A percentile compares a stretch with the other conserved stretches of the same genome.
Conservation (phyloP, 2,888 invertebrate genomes). For the Helleia helle region DNA sequence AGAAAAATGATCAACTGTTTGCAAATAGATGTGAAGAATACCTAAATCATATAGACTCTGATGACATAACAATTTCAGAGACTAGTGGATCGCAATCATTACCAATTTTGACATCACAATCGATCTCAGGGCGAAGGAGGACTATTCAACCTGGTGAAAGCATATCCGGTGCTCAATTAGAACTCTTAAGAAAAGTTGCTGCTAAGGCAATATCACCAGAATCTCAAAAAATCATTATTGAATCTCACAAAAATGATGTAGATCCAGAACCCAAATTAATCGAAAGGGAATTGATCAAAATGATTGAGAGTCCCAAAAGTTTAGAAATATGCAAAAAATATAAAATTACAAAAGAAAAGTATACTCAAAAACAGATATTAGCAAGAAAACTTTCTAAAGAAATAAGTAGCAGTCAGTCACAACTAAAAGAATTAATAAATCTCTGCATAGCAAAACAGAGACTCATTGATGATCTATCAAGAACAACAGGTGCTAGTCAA, state of each 20-base stretch:
- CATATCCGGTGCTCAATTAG: slow-evolving; percentile 73
- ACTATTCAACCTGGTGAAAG: slow-evolving; percentile 77
- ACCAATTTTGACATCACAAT: slow-evolving; percentile 63
- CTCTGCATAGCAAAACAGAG: slow-evolving; percentile 79
- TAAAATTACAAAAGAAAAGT: slow-evolving; percentile 69
- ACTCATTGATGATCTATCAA: slow-evolving; percentile 78
- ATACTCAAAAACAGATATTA: slow-evolving; percentile 61
- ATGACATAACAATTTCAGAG: slow-evolving; percentile 68
- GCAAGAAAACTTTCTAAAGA: slow-evolving; percentile 70
- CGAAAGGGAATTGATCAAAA: slow-evolving; percentile 65
- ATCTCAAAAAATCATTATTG: slow-evolving; percentile 69
- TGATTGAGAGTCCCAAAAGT: slow-evolving; percentile 66
- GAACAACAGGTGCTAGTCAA: slow-evolving; percentile 55
- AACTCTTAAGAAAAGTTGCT: slow-evolving; percentile 75
- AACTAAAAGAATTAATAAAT: slow-evolving; percentile 81
- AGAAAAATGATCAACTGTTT: slow-evolving; percentile 80
- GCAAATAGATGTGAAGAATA: slow-evolving; percentile 76
- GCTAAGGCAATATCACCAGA: slow-evolving; percentile 68
- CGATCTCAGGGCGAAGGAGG: slow-evolving; percentile 64
- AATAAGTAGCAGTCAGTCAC: slow-evolving; percentile 78
- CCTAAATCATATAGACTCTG: slow-evolving; percentile 66
- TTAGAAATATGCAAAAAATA: slow-evolving; percentile 67
- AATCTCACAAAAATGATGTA: slow-evolving; percentile 70
- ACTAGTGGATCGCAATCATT: slow-evolving; percentile 64
- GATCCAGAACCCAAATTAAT: slow-evolving; percentile 71